Percentiles rank a stretch among this genome's conserved stretches.
phyloP scores from a whole-genome alignment of 1,140 invertebrate species.

The Drosophila subobscura region DNA sequence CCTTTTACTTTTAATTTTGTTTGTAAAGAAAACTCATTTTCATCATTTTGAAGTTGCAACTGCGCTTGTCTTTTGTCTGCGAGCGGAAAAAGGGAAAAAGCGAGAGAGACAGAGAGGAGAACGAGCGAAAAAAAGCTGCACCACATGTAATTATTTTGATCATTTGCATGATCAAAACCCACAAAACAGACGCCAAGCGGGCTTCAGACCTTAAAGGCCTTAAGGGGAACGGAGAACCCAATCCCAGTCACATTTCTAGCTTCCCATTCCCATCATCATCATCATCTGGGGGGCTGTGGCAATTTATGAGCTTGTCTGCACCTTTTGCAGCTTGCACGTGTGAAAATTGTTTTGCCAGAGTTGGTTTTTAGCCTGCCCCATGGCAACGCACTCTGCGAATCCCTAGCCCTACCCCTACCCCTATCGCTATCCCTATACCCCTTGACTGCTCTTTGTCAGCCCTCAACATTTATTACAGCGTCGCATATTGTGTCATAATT shows the following conservation, averaged over 20 bases:
- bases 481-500: conserved; percentile 55
- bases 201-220: conserved; percentile 36
- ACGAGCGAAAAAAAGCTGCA: conserved; percentile 51
- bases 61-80: conserved; percentile 70
- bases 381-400: conserved; percentile 20
- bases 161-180: conserved; percentile 68
- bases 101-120: conserved; percentile 13
- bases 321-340: conserved; percentile 60
- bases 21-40: conserved; percentile 83
- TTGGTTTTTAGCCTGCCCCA: conserved; percentile 43
- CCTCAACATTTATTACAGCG: conserved; percentile 48
- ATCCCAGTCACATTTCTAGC: no score
- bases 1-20: conserved; percentile 78
- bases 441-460: conserved; percentile 24
- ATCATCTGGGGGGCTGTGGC: conserved; percentile 19
- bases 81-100: conserved; percentile 41
- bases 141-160: conserved; percentile 82
- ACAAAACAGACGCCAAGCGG: conserved; percentile 33
- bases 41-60: conserved; percentile 80
- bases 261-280: not conserved
- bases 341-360: conserved; percentile 58
- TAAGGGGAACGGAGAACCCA: not conserved
- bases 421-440: not conserved
- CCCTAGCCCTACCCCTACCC: not conserved
- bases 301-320: conserved; percentile 64